These are phyloP conservation scores for Platalea minor DNA, from an alignment of 2,797 vertebrate species.

Conservation along the genomic window DNA sequence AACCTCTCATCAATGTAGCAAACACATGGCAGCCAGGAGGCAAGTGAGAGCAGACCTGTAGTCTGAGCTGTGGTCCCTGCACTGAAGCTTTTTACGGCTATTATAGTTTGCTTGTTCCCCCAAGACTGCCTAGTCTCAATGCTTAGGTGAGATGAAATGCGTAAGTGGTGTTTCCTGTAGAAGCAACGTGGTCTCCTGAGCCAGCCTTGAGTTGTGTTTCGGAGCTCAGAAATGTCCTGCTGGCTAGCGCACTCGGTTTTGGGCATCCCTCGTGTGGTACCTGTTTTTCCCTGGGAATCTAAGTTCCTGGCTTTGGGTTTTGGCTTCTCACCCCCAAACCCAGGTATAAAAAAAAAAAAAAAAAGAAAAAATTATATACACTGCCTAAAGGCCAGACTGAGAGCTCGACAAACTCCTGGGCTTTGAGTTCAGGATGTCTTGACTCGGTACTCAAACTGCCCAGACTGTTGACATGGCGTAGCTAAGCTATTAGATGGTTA, in stretches of 20 bases:
- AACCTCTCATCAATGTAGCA: background rate
- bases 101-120: background rate
- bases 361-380: too few relatives aligned
- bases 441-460: background rate
- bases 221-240: accelerated
- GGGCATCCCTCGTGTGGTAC: background rate
- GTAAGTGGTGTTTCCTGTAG: background rate
- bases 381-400: background rate
- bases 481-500: background rate
- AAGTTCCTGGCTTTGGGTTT: background rate
- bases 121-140: background rate
- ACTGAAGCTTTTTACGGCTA: background rate
- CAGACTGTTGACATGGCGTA: accelerated
- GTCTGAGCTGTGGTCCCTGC: accelerated
- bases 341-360: background rate
- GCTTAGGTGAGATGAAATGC: background rate
- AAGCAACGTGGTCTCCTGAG: accelerated
- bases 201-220: background rate
- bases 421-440: background rate
- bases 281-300: background rate
- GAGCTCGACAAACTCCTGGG: background rate
- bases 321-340: background rate
- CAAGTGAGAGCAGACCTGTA: background rate
- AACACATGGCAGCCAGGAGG: accelerated
- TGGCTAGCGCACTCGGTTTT: background rate